Evolutionary conservation across 2,797 vertebrate species (phyloP).

Genomic region (Urophycis tenuis): DNA sequence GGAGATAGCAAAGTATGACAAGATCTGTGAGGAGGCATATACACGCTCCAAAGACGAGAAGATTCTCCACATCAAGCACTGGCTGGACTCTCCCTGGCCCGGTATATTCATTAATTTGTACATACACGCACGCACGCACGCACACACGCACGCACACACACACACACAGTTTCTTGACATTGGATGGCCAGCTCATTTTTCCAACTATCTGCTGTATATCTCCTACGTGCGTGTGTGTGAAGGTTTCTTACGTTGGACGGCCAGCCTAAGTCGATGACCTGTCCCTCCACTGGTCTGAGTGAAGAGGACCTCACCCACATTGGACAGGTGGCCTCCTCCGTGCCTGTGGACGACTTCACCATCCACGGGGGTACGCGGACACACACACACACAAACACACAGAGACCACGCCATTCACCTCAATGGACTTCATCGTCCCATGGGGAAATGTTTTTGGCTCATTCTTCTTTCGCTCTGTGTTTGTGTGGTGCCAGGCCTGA

Average conservation of each 20-base stretch:
- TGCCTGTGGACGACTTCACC: constrained; percentile 84
- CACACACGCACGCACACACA: too few species aligned
- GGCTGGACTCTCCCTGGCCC: constrained; percentile 87
- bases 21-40: constrained; percentile 85
- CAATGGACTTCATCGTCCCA: too few species aligned
- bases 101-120: constrained; percentile 52
- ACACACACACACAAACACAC: constrained; percentile 3
- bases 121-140: too few species aligned
- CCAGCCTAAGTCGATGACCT: constrained; percentile 82
- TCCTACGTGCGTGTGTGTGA: constrained; percentile 1
- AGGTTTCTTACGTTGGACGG: constrained; percentile 89
- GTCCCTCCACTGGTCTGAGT: constrained; percentile 77
- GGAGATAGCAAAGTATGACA: constrained; percentile 85
- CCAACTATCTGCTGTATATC: neutral
- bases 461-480: too few species aligned
- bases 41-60: constrained; percentile 82
- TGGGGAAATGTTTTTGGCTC: too few species aligned
- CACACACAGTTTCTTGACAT: neutral
- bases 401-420: neutral
- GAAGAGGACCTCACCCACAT: constrained; percentile 78
- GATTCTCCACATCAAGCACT: constrained; percentile 82
- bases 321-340: constrained; percentile 80
- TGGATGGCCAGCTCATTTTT: neutral
- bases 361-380: constrained; percentile 76
- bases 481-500: constrained; percentile 61